Conservation (phyloP, 2,797 vertebrate genomes). For the Podargus strigoides region DNA sequence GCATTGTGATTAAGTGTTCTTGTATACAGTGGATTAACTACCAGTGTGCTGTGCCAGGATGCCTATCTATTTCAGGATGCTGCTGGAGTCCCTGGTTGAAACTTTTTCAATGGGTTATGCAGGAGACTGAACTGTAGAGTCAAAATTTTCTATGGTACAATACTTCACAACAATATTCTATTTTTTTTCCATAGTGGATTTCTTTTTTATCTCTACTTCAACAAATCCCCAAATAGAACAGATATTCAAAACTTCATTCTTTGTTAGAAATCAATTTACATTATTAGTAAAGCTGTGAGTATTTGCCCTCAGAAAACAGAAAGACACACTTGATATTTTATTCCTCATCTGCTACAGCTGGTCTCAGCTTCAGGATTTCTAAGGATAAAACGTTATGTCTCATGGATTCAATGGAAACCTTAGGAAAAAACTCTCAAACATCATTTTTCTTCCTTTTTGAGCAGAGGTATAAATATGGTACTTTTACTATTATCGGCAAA, state of each 20-base stretch:
- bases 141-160: background rate
- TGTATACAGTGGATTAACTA: background rate
- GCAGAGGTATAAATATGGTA: background rate
- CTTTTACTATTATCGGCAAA: background rate
- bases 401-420: background rate
- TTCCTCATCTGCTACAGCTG: background rate
- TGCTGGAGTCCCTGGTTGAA: background rate
- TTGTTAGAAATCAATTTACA: background rate
- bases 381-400: background rate
- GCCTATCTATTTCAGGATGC: background rate
- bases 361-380: background rate
- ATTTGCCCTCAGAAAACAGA: background rate
- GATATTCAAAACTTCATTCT: background rate
- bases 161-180: background rate
- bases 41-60: accelerated
- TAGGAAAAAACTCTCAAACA: background rate
- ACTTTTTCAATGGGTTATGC: background rate
- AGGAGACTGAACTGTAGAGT: background rate
- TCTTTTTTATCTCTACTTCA: no score
- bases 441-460: background rate
- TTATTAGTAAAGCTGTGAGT: background rate
- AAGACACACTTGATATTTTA: background rate
- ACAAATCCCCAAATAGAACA: background rate
- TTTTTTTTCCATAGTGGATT: background rate
- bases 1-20: background rate